Conservation (phyloP, 2,113 vertebrate genomes). For the Sigmodon hispidus region DNA sequence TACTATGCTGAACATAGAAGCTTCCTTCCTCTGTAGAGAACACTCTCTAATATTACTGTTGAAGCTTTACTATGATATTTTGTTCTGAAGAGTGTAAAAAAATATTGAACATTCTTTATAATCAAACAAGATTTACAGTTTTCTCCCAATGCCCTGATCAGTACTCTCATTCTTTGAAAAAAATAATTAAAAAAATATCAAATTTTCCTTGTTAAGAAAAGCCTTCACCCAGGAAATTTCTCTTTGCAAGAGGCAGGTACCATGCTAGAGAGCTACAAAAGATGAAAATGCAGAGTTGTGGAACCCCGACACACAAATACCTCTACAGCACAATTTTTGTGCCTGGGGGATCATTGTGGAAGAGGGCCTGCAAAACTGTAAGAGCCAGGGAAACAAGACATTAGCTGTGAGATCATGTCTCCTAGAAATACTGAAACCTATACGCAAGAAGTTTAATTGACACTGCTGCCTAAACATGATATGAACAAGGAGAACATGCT, state of each 20-base stretch:
- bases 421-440: neutral
- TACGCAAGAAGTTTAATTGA: neutral
- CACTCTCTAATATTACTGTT: neutral
- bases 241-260: neutral
- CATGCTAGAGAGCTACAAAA: neutral
- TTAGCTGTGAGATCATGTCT: neutral
- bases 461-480: neutral
- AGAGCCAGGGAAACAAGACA: neutral
- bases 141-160: neutral
- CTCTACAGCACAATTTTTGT: neutral
- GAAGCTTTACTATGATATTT: neutral
- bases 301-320: neutral
- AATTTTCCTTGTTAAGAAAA: conserved; percentile 18
- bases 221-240: neutral
- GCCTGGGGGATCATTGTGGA: neutral
- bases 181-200: neutral
- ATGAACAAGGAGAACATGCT: neutral
- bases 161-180: neutral
- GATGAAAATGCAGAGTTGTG: neutral
- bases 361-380: neutral
- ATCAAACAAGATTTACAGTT: neutral
- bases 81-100: conserved; percentile 21
- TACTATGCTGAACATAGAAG: neutral
- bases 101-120: neutral
- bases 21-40: neutral